Conservation (phyloP, 2,888 invertebrate species). For the Troides helena region DNA sequence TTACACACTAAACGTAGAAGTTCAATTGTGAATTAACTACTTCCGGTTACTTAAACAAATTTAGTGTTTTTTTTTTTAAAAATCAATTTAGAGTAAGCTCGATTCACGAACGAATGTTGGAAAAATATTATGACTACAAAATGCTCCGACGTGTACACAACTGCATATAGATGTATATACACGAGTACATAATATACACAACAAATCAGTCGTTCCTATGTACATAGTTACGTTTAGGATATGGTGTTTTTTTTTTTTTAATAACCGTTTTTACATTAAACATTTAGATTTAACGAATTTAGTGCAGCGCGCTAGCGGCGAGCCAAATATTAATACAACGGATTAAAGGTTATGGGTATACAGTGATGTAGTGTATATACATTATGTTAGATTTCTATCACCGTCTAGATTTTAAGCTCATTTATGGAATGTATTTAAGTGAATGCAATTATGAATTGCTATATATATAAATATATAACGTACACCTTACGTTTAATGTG, state of each 20-base stretch:
- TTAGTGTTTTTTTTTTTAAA: no score
- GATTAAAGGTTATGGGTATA: constrained; percentile 54
- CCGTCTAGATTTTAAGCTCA: not conserved
- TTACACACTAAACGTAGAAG: no score
- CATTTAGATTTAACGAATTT: constrained; percentile 51
- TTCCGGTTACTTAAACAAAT: no score
- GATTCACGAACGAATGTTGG: no score
- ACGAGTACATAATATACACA: constrained; percentile 15
- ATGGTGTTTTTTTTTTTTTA: constrained; percentile 18
- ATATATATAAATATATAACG: constrained; percentile 4
- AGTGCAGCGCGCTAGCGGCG: constrained; percentile 51
- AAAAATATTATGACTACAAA: not conserved
- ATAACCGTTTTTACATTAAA: no score
- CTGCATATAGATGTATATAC: not conserved
- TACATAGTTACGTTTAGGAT: constrained; percentile 51
- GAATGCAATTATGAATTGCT: constrained; percentile 28
- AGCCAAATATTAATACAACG: constrained; percentile 65
- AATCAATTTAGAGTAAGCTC: no score
- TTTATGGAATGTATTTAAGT: constrained; percentile 2
- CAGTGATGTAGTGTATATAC: constrained; percentile 30
- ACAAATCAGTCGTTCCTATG: constrained; percentile 63
- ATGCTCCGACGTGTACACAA: not conserved
- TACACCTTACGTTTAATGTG: constrained; percentile 11
- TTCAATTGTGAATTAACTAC: no score
- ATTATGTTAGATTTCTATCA: not conserved